phyloP scores from a whole-genome alignment of 2,113 vertebrate species.

The Nestor notabilis region DNA sequence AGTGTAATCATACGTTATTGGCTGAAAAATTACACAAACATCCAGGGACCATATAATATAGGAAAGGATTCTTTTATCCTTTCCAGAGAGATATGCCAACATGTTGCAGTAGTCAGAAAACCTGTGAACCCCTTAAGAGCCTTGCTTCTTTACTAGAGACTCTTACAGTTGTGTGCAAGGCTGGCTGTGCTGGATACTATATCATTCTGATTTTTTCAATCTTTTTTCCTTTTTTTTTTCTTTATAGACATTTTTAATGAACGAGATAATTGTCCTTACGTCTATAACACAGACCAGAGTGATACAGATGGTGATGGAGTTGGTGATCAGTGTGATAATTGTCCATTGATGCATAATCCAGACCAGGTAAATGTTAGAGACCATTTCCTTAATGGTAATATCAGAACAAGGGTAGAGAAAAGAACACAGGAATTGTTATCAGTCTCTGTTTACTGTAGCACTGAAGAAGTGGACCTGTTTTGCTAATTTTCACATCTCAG shows the following conservation, averaged over 20 bases:
- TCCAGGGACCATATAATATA: background rate
- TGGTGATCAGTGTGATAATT: conserved; percentile 98
- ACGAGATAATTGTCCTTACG: conserved; percentile 92
- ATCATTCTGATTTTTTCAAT: background rate
- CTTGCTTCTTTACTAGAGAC: background rate
- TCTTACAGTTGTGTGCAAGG: background rate
- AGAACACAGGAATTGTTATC: background rate
- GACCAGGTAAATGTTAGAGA: conserved; percentile 84
- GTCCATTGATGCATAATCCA: conserved; percentile 92
- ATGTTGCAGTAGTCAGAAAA: background rate
- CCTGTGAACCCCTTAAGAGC: background rate
- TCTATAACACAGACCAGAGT: conserved; percentile 94
- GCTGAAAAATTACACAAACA: background rate
- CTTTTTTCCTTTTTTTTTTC: background rate
- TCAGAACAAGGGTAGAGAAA: background rate
- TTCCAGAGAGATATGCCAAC: background rate
- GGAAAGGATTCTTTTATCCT: background rate
- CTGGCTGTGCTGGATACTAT: background rate
- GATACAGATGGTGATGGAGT: conserved; percentile 94
- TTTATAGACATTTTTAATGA: conserved; percentile 90
- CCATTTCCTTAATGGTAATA: background rate
- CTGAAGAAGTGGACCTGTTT: background rate
- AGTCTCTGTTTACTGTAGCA: background rate
- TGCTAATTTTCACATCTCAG: background rate
- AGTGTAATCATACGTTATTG: background rate